Evolutionary conservation across 2,797 vertebrate genomes (phyloP), one percentile per base, ranked within the genome.

Genomic region (Eupleurogrammus muticus): DNA sequence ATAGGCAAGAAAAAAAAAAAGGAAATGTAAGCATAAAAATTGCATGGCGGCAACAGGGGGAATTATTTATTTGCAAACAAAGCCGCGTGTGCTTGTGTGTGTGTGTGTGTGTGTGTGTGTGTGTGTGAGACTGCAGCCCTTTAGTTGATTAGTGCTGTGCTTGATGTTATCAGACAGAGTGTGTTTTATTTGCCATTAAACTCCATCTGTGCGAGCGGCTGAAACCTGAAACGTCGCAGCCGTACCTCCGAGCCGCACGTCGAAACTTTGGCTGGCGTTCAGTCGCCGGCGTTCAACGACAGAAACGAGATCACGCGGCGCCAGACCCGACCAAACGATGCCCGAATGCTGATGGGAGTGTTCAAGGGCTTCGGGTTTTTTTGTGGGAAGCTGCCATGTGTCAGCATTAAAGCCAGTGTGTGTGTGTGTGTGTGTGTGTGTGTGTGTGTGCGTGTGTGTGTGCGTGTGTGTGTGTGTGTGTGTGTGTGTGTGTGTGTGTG

Each of bases 301-400:
- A 77, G 75, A 73, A 64, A 40, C 14, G 44, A 73, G 61, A 23
- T 36, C 71, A 77, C 77, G 67, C 73, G 51, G 73, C 79, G 79
- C 74, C 84, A 87, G 88, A 82, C 79, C 80, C 66, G 62, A 34
- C 77, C 70, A 72, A n/a, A n/a, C 65, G 36, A 66, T 83, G 86
- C 79, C 80, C 48, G 82, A 91, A 91, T 84, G 84, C 84, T 90
- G 88, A 90, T 91, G 87, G 86, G 73, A 86, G 9, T 85, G 87
- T 84, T 88, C 75, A 81, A 86, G 77, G 79, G 76, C 78, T 87
- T 84, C 74, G 53, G 66, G n/a, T n/a, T 68, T 89, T 75, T 85
- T 84, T 86, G 87, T 88, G 88, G 89, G 89, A 90, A 80, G 86
- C 83, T 81, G 83, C 82, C 79, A 85, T 88, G 87, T 90, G 90